Evolutionary conservation across 1,140 invertebrate species (phyloP).

Genomic region (Neodiprion fabricii): DNA sequence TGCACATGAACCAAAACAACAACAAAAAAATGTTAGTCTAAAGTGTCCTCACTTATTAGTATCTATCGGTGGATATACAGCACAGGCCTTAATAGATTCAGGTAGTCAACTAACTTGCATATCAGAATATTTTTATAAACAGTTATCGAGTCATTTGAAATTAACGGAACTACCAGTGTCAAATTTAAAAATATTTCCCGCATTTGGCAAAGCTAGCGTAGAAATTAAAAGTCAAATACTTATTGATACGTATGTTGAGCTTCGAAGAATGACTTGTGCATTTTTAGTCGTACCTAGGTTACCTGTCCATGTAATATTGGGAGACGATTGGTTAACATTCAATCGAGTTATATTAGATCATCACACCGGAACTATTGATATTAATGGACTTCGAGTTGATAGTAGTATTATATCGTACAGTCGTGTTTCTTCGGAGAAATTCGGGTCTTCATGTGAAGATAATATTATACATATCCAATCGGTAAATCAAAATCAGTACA

Average conservation of each 20-base stretch:
- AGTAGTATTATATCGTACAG: not conserved
- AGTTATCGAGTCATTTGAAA: slow-evolving; percentile 10
- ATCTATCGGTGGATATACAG: not conserved
- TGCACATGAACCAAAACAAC: not conserved
- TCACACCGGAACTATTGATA: not conserved
- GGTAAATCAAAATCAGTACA: not conserved
- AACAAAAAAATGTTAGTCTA: not conserved
- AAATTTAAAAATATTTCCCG: slow-evolving; percentile 17
- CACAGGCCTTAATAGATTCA: slow-evolving; percentile 17
- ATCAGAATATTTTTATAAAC: slow-evolving; percentile 19
- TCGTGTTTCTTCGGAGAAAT: slow-evolving; percentile 1
- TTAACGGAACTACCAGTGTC: slow-evolving; percentile 20
- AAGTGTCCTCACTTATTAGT: slow-evolving; percentile 11
- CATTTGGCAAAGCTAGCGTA: slow-evolving; percentile 17
- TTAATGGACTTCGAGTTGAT: slow-evolving; percentile 6
- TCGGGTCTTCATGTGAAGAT: slow-evolving; percentile 10
- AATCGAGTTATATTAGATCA: slow-evolving; percentile 11
- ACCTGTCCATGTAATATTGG: slow-evolving; percentile 14
- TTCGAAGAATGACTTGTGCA: not conserved
- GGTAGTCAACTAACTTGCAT: slow-evolving; percentile 21
- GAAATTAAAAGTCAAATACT: slow-evolving; percentile 20
- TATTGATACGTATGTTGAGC: slow-evolving; percentile 5
- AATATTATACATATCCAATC: not conserved
- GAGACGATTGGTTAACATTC: slow-evolving; percentile 16
- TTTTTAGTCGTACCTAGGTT: slow-evolving; percentile 16